phyloP scores from a whole-genome alignment of 2,113 vertebrate species.

The Telmatochromis sp. region DNA sequence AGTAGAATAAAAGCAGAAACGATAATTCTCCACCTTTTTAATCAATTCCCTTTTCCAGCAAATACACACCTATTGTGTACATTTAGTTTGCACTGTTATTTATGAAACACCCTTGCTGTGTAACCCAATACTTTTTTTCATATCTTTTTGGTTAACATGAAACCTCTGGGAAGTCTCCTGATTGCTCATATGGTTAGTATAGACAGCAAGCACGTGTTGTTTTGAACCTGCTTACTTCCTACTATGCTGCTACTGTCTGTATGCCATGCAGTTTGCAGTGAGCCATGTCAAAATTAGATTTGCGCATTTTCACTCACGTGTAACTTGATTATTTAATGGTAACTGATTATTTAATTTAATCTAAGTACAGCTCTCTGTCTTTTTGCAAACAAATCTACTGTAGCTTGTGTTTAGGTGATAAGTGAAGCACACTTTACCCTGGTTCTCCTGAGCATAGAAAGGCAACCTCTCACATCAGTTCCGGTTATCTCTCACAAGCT shows the following conservation, averaged over 20 bases:
- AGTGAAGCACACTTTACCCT: background rate
- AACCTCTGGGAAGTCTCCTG: background rate
- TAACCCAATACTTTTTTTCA: background rate
- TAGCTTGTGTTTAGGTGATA: background rate
- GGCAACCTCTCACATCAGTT: constrained; percentile 17
- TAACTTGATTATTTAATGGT: background rate
- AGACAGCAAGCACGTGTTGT: background rate
- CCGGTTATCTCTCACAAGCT: constrained; percentile 11
- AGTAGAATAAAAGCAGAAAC: constrained; percentile 3
- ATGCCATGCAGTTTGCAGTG: background rate
- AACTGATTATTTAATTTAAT: background rate
- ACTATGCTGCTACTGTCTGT: background rate
- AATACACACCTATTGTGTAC: background rate
- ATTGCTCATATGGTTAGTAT: background rate
- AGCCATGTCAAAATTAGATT: background rate
- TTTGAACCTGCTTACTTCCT: background rate
- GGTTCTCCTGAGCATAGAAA: background rate
- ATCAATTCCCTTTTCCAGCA: constrained; percentile 4
- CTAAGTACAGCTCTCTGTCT: background rate
- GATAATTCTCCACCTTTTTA: background rate
- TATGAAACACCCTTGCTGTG: background rate
- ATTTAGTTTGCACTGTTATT: background rate
- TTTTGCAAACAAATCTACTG: background rate
- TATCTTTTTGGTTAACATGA: background rate
- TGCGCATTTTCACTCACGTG: background rate